These are phyloP conservation scores for Carcina quercana DNA, from an alignment of 2,888 invertebrate genomes.

Conservation along the genomic window DNA sequence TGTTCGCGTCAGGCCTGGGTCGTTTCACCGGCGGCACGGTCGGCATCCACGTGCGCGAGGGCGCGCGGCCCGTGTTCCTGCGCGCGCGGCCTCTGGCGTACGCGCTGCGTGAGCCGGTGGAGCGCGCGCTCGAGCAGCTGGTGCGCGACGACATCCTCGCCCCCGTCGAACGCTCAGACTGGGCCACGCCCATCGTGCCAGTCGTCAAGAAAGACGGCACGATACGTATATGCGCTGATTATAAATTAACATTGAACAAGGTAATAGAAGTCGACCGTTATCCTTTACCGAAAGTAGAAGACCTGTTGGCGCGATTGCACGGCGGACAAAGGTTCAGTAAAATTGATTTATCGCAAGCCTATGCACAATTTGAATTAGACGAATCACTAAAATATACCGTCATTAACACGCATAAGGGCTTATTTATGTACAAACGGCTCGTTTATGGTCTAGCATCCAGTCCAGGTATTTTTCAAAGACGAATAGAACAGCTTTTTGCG, in stretches of 20 bases:
- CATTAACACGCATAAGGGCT: conserved; percentile 4
- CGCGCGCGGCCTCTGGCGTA: conserved; percentile 15
- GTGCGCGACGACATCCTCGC: conserved; percentile 7
- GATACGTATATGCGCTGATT: conserved; percentile 14
- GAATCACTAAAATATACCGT: conserved; percentile 6
- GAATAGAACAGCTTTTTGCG: conserved; percentile 1
- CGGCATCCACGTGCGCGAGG: conserved; percentile 1
- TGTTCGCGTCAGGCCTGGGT: conserved; percentile 3
- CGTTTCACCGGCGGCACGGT: conserved; percentile 5
- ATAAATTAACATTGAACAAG: conserved; percentile 12
- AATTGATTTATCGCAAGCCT: conserved; percentile 6
- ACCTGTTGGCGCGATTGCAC: conserved; percentile 5
- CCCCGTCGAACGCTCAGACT: conserved; percentile 4
- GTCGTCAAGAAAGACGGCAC: conserved; percentile 14
- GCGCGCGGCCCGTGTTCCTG: conserved; percentile 9
- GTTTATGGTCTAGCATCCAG: conserved; percentile 2
- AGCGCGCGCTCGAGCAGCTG: conserved; percentile 13
- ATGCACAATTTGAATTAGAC: conserved; percentile 5
- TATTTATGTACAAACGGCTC: conserved; percentile 4
- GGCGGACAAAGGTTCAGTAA: conserved; percentile 7
- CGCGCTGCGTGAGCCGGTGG: conserved; percentile 14
- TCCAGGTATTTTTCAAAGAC: background rate
- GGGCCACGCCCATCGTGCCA: conserved; percentile 15
- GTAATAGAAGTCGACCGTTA: conserved; percentile 5
- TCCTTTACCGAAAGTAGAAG: conserved; percentile 3